Percentiles rank a stretch among this genome's conserved stretches.
phyloP scores from a whole-genome alignment of 2,113 vertebrate species.

The Jacana jacana region DNA sequence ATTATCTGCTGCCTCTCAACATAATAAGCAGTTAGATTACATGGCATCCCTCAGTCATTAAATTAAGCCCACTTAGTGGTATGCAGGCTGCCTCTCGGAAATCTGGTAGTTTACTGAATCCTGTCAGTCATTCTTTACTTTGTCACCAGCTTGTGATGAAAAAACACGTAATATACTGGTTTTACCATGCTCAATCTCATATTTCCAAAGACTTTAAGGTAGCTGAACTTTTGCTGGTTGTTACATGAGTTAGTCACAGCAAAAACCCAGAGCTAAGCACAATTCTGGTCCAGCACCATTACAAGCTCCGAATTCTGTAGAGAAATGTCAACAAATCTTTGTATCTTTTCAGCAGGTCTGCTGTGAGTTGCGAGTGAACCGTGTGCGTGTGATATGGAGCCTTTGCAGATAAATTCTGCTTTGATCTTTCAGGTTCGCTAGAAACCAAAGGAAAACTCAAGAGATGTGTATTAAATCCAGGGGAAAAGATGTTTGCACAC shows the following conservation, averaged over 20 bases:
- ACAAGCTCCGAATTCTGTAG: not conserved
- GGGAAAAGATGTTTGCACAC: not conserved
- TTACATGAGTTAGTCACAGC: not conserved
- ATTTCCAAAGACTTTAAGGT: not conserved
- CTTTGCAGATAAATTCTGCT: not conserved
- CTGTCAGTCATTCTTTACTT: not conserved
- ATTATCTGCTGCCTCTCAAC: conserved; percentile 23
- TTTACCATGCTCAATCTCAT: not conserved
- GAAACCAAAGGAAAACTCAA: not conserved
- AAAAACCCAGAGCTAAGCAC: not conserved
- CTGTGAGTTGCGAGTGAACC: not conserved
- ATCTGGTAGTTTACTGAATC: not conserved
- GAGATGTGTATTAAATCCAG: not conserved
- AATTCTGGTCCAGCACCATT: not conserved
- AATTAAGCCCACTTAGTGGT: not conserved
- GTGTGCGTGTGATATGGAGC: not conserved
- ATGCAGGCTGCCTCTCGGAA: not conserved
- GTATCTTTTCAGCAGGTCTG: not conserved
- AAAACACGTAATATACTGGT: not conserved
- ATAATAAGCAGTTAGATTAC: conserved; percentile 7
- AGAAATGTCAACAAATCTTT: not conserved
- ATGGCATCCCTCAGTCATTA: conserved; percentile 6
- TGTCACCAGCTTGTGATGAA: not conserved
- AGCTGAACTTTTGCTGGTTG: not conserved
- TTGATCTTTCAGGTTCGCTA: not conserved